These are phyloP conservation scores for Calypte anna DNA, from an alignment of 2,113 vertebrate genomes.

Conservation along the genomic window DNA sequence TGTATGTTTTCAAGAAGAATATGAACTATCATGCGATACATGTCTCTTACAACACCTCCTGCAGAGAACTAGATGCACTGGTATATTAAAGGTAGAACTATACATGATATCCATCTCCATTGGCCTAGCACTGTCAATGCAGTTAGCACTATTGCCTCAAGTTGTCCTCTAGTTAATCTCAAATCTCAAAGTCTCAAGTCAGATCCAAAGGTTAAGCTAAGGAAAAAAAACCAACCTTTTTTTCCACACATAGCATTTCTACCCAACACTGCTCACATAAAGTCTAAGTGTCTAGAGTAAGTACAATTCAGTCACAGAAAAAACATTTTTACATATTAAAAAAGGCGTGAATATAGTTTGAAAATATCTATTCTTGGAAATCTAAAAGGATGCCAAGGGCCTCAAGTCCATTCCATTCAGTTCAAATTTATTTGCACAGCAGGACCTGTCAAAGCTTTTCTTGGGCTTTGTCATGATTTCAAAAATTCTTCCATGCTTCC, in stretches of 20 bases:
- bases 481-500: not conserved
- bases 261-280: not conserved
- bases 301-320: not conserved
- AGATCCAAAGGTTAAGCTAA: not conserved
- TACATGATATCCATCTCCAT: not conserved
- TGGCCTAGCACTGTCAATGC: not conserved
- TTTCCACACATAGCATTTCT: not conserved
- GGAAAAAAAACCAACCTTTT: not conserved
- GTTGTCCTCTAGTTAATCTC: not conserved
- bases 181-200: not conserved
- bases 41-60: not conserved
- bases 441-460: not conserved
- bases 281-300: not conserved
- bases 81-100: not conserved
- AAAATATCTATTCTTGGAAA: not conserved
- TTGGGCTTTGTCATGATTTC: not conserved
- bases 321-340: not conserved
- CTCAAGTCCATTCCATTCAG: not conserved
- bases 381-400: not conserved
- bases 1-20: not conserved
- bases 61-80: not conserved
- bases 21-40: accelerated
- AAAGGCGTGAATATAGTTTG: not conserved
- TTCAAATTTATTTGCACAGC: not conserved
- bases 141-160: not conserved